Conservation (phyloP, 2,797 vertebrate genomes). For the Crocidura indochinensis region DNA sequence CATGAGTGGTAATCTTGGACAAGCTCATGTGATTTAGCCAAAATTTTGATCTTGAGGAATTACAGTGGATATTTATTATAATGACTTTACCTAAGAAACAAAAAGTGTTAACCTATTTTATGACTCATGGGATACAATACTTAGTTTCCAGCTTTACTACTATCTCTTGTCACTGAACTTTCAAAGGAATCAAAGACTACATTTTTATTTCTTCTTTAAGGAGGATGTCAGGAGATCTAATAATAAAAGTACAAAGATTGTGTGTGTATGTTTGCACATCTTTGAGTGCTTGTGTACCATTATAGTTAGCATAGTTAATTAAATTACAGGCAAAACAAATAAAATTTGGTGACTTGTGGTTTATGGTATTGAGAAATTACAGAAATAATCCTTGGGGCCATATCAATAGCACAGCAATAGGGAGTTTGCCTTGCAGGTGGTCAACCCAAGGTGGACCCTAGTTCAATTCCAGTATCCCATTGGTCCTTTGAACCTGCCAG, state of each 20-base stretch:
- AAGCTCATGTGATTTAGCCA: neutral
- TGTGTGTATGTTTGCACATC: neutral
- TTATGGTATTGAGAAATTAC: neutral
- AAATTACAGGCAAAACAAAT: neutral
- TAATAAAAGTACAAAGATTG: neutral
- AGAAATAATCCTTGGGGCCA: neutral
- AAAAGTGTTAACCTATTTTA: neutral
- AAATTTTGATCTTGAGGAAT: slow-evolving; percentile 45
- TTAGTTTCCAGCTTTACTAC: neutral
- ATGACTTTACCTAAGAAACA: slow-evolving; percentile 26
- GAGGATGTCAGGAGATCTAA: neutral
- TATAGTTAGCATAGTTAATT: neutral
- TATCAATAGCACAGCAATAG: too few species aligned
- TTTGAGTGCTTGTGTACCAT: neutral
- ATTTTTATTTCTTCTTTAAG: slow-evolving; percentile 21
- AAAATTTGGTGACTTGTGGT: neutral
- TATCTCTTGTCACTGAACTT: neutral
- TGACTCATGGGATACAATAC: neutral
- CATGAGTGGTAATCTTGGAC: neutral
- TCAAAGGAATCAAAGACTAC: slow-evolving; percentile 4
- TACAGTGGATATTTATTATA: slow-evolving; percentile 16
- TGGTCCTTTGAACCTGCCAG: too few species aligned
- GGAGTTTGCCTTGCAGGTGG: too few species aligned
- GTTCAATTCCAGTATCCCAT: too few species aligned
- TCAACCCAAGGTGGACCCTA: too few species aligned